Conservation (phyloP, 2,888 invertebrate genomes). For the Athrips mouffetella region DNA sequence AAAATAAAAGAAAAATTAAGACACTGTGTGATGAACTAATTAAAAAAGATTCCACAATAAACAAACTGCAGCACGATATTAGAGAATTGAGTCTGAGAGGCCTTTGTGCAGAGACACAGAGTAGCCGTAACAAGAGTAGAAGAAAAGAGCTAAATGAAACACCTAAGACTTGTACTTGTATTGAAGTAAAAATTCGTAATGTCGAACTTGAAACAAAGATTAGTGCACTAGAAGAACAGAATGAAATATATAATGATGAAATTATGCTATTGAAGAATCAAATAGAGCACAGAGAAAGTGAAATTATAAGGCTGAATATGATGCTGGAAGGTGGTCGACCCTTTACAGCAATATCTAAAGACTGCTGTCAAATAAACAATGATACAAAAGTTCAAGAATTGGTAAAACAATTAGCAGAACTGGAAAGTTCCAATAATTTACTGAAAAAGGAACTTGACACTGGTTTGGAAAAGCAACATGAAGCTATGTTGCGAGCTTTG, state of each 20-base stretch:
- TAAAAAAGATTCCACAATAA: constrained; percentile 67
- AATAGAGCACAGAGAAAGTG: constrained; percentile 80
- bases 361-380: constrained; percentile 80
- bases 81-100: constrained; percentile 66
- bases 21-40: constrained; percentile 80
- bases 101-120: constrained; percentile 65
- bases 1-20: constrained; percentile 80
- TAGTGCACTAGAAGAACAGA: constrained; percentile 61
- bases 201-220: constrained; percentile 65
- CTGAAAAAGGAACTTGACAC: constrained; percentile 71
- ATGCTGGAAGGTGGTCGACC: constrained; percentile 86
- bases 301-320: constrained; percentile 83
- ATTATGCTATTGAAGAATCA: constrained; percentile 56
- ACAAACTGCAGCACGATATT: constrained; percentile 63
- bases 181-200: constrained; percentile 42
- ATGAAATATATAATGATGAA: constrained; percentile 58
- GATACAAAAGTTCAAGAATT: constrained; percentile 77
- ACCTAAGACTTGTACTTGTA: constrained; percentile 48
- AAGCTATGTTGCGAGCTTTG: constrained; percentile 87
- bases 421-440: constrained; percentile 77
- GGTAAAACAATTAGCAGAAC: constrained; percentile 77
- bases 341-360: constrained; percentile 78
- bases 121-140: constrained; percentile 62
- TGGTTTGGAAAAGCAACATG: constrained; percentile 84
- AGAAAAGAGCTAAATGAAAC: constrained; percentile 47